Percentiles rank a stretch among this genome's conserved stretches.
phyloP scores from a whole-genome alignment of 2,113 vertebrate species.

The Paradoxurus hermaphroditus region DNA sequence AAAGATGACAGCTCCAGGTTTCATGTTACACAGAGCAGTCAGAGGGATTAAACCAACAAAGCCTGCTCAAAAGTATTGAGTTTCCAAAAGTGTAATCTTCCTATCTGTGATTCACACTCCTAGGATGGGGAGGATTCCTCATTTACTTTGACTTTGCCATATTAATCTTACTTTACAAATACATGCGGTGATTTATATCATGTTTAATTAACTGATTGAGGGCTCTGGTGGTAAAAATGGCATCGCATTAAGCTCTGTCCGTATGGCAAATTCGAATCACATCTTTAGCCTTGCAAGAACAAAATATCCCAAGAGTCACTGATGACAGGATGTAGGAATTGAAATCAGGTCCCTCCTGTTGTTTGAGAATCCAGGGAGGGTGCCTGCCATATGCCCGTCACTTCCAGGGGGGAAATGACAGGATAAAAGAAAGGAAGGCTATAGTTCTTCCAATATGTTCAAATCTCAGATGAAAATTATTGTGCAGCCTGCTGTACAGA shows the following conservation, averaged over 20 bases:
- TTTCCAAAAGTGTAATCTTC: constrained; percentile 89
- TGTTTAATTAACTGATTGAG: constrained; percentile 92
- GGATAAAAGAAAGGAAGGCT: constrained; percentile 92
- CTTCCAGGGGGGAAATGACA: constrained; percentile 89
- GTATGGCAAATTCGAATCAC: constrained; percentile 89
- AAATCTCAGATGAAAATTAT: constrained; percentile 91
- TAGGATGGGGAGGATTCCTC: constrained; percentile 81
- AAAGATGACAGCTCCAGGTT: constrained; percentile 87
- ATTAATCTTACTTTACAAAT: constrained; percentile 90
- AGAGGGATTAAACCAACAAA: constrained; percentile 88
- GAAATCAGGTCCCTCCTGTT: constrained; percentile 92
- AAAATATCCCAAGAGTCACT: constrained; percentile 88
- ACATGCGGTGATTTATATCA: constrained; percentile 87
- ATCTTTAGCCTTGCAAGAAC: constrained; percentile 88
- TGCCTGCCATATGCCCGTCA: constrained; percentile 96
- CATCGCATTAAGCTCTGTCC: constrained; percentile 85
- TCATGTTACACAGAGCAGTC: constrained; percentile 85
- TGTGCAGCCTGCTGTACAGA: constrained; percentile 81
- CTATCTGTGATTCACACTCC: constrained; percentile 80
- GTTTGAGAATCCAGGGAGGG: constrained; percentile 91
- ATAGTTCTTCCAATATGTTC: constrained; percentile 94
- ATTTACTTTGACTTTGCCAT: constrained; percentile 82
- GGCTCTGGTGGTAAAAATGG: constrained; percentile 86
- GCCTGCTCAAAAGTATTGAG: constrained; percentile 86
- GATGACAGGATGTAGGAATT: constrained; percentile 93